These are phyloP conservation scores for Rhinichthys osculus DNA, from an alignment of 2,797 vertebrate species.

Conservation along the genomic window DNA sequence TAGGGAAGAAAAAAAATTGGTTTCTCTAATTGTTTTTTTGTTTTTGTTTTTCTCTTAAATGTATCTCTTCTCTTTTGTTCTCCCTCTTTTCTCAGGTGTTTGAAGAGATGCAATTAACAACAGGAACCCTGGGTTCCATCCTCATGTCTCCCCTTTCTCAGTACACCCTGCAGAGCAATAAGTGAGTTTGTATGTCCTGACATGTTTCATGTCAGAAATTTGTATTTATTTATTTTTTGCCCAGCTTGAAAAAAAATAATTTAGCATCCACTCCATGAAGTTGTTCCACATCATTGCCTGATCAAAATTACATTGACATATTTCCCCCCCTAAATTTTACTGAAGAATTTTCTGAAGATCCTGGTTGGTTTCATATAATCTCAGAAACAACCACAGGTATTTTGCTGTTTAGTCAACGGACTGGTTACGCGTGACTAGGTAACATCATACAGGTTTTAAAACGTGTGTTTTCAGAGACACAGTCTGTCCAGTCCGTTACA, in stretches of 20 bases:
- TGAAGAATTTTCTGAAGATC: not conserved
- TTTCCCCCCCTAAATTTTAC: not conserved
- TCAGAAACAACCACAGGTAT: not conserved
- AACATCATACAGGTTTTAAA: not conserved
- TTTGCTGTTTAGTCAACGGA: not conserved
- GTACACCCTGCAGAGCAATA: slow-evolving; percentile 73
- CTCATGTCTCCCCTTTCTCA: slow-evolving; percentile 78
- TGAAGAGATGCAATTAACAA: slow-evolving; percentile 72
- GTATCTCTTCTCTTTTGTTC: not conserved
- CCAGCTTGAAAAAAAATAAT: not conserved
- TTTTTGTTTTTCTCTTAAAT: not conserved
- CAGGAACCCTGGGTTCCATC: slow-evolving; percentile 67
- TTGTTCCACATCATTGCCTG: not conserved
- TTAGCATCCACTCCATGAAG: not conserved
- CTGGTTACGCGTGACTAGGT: not conserved
- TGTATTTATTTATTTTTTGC: not conserved
- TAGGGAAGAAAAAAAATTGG: no score
- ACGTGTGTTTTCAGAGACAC: slow-evolving; percentile 67
- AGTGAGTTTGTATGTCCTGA: slow-evolving; percentile 58
- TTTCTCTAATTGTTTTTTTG: no score
- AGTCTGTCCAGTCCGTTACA: slow-evolving; percentile 65
- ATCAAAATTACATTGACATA: not conserved
- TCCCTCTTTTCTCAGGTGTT: slow-evolving; percentile 69
- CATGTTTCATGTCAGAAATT: not conserved
- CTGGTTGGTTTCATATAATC: not conserved